A percentile compares a stretch with the other conserved stretches of the same genome.
Evolutionary conservation across 2,797 vertebrate genomes (phyloP).

Genomic region (Mareca strepera): DNA sequence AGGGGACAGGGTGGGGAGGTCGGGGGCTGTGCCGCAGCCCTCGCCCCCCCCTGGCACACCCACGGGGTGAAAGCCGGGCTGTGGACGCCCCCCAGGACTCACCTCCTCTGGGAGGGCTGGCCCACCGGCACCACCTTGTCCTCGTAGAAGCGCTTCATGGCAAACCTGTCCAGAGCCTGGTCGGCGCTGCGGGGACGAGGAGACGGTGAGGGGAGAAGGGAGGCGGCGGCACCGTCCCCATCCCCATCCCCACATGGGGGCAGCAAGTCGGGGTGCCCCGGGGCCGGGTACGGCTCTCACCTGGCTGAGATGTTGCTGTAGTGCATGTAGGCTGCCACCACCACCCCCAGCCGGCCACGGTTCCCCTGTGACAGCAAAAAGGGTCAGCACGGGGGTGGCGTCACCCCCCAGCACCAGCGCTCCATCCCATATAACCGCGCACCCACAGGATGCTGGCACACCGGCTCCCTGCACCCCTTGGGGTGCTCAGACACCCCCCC

Average conservation of each 20-base stretch:
- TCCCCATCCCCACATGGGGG: not conserved
- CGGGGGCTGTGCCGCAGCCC: not conserved
- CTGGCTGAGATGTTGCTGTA: conserved; percentile 99
- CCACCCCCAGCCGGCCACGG: conserved; percentile 92
- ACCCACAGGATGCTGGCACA: not conserved
- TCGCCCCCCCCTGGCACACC: not conserved
- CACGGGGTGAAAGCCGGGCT: not conserved
- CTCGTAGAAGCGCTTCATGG: conserved; percentile 99
- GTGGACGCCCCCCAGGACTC: not conserved
- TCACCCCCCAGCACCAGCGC: not conserved
- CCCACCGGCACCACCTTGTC: conserved; percentile 97
- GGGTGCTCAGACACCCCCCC: not conserved
- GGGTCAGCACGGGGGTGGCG: accelerated
- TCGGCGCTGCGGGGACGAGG: conserved; percentile 81
- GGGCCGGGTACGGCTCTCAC: conserved; percentile 66
- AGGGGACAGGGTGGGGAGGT: not conserved
- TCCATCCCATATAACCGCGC: not conserved
- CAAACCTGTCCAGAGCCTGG: conserved; percentile 97
- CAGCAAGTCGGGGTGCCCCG: not conserved
- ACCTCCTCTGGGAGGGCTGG: conserved; percentile 97
- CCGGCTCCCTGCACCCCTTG: not conserved
- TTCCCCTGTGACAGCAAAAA: conserved; percentile 85
- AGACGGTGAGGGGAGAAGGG: not conserved
- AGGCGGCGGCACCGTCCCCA: not conserved
- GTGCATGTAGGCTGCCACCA: conserved; percentile 97